Conservation (phyloP, 2,888 invertebrate genomes). For the Spodoptera picta region DNA sequence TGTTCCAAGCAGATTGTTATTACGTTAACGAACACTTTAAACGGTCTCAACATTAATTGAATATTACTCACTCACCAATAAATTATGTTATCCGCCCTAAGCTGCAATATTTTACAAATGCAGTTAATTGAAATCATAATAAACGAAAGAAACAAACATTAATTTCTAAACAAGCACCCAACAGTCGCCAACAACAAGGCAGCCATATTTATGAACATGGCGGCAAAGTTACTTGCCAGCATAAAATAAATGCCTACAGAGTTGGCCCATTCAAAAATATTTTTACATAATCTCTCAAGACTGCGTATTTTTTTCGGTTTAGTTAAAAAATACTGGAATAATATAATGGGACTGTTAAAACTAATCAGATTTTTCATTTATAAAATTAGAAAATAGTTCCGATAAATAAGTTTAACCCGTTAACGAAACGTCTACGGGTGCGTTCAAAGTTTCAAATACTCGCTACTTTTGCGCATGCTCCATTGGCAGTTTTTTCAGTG, state of each 20-base stretch:
- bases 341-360: no score
- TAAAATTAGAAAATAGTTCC: no score
- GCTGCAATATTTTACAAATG: conserved; percentile 65
- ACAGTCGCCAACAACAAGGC: conserved; percentile 87
- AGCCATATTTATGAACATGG: conserved; percentile 85
- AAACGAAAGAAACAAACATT: conserved; percentile 81
- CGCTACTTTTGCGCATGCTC: conserved; percentile 81
- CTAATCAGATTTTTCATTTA: no score
- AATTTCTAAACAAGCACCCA: conserved; percentile 84
- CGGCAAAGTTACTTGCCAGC: conserved; percentile 62
- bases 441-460: conserved; percentile 72
- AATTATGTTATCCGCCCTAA: conserved; percentile 64
- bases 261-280: conserved; percentile 33
- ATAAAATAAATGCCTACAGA: conserved; percentile 18
- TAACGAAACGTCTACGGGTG: conserved; percentile 66
- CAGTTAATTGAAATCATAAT: conserved; percentile 73
- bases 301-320: no score
- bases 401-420: conserved; percentile 12
- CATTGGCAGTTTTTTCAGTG: conserved; percentile 80
- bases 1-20: conserved; percentile 67
- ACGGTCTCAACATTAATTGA: conserved; percentile 13
- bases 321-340: no score
- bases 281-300: no score
- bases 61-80: conserved; percentile 71
- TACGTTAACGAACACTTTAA: conserved; percentile 52